A percentile compares a stretch with the other conserved stretches of the same genome.
These are phyloP conservation scores for Crotalus horridus DNA, from an alignment of 2,113 vertebrate genomes.

Conservation along the genomic window DNA sequence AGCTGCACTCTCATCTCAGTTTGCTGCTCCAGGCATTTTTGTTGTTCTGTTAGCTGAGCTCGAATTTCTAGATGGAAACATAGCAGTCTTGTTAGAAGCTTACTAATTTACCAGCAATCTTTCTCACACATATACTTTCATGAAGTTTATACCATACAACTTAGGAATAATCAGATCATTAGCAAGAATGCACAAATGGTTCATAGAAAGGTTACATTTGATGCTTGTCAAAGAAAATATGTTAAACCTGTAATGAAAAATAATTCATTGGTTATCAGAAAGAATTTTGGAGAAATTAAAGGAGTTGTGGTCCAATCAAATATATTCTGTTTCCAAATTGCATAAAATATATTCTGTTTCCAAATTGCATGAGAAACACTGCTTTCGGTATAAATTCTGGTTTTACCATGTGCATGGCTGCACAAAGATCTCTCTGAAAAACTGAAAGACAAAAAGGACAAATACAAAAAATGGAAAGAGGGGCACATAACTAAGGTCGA, in stretches of 20 bases:
- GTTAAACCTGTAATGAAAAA: background rate
- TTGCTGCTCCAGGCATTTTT: slow-evolving; percentile 98
- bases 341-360: background rate
- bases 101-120: background rate
- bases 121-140: background rate
- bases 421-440: too few species aligned
- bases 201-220: background rate
- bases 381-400: background rate
- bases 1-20: slow-evolving; percentile 97
- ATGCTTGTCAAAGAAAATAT: background rate
- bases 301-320: background rate
- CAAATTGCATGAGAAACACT: background rate
- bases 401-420: background rate
- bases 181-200: background rate
- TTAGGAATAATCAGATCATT: background rate
- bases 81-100: slow-evolving; percentile 15
- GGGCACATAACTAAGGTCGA: too few species aligned
- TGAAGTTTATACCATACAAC: background rate
- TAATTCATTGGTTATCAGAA: background rate
- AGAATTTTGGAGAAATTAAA: background rate
- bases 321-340: background rate
- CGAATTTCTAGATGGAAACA: slow-evolving; percentile 82
- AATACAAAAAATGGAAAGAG: too few species aligned
- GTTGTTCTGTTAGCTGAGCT: slow-evolving; percentile 93
- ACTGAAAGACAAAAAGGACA: too few species aligned